Base-by-base conservation (phyloP, 1,140 invertebrate genomes). In the Camponotus pennsylvanicus region DNA sequence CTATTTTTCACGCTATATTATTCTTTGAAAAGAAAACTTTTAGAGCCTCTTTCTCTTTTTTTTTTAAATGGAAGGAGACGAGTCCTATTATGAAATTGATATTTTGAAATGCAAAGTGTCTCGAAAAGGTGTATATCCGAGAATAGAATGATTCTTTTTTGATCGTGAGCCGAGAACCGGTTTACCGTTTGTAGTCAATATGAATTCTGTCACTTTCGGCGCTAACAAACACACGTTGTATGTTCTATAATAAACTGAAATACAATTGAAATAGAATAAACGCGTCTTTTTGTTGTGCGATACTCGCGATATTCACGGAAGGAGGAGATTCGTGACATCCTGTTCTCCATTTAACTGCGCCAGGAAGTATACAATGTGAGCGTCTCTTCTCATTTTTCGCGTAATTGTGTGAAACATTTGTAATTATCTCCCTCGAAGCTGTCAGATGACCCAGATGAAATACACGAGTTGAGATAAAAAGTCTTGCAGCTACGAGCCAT, bases 41-140 rank as follows among this genome's bases (percentile, higher is more conserved):
- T 15, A 21, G 27, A 27, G 27, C 27, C 27, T 49, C 37, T 64
- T n/a, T 21, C 34, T 66, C 40, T 66, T 57, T 73, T 13, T 73
- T 55, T 5, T 71, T 55, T 13, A 7, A n/a, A n/a, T 7, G 15
- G 34, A 7, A 11, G 7, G 11, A 27, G 21, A 21, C 0, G 40
- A 40, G 2, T n/a, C 15, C 18, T 13, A 21, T 80, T 57, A n/a
- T 27, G 8, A 69, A 34, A 42, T 55, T 52, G 21, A 32, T 69
- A 27, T 57, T 80, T 80, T 70, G 66, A 70, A 80, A 80, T 69
- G 77, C 49, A 57, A 80, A 80, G 66, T 70, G 9, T 21, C 32
- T 40, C n/a, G 15, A 9, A 49, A 80, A 21, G 64, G 27, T 84
- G 40, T 76, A 40, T 37, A 63, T 63, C 63, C 70, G 21, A 61